Base-by-base conservation (phyloP, 2,888 invertebrate species). In the Orchesellides sinensis region DNA sequence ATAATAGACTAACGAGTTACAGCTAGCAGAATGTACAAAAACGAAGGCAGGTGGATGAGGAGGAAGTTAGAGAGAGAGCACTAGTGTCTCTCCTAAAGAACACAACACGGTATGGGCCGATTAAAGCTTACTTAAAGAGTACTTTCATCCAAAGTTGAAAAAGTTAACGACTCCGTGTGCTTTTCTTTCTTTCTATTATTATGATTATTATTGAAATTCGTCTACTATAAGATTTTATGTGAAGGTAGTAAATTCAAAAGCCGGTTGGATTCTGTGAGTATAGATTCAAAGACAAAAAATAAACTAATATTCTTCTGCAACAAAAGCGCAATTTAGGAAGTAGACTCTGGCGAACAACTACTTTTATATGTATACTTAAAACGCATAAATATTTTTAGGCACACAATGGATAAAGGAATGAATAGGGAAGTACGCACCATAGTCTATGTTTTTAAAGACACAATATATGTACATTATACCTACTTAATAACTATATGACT, bases 41-140 rank as follows among this genome's bases (percentile, higher is more conserved):
- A 61, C 27, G 72, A 54, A 59, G 35, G 40, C 29, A 72, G 45
- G 72, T 45, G 72, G 56, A 65, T n/a, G n/a, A 21, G 45, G 17
- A 32, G 32, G 6, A 10, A 32, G 32, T 6, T 4, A 47, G 47
- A n/a, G n/a, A 52, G 17, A 12, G 21, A 19, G 52, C 52, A 19
- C n/a, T 17, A 17, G 17, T 21, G 52, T 32, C 52, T 47, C 21
- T 52, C 21, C 21, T 12, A 52, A 52, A 21, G 52, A 52, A 12
- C 27, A 59, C 21, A 54, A 29, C 25, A 59, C 29, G 29, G 21
- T 14, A 29, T 40, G 27, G 14, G 25, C 27, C 73, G 61, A 73
- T 73, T 73, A 72, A 73, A 73, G 25, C 29, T 45, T 72, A 45
- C 47, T 47, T 47, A 54, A 54, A 21, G n/a, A 32, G n/a, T 32